These are phyloP conservation scores for Steatocranus sp. DNA, from an alignment of 2,797 vertebrate genomes.

Conservation along the genomic window DNA sequence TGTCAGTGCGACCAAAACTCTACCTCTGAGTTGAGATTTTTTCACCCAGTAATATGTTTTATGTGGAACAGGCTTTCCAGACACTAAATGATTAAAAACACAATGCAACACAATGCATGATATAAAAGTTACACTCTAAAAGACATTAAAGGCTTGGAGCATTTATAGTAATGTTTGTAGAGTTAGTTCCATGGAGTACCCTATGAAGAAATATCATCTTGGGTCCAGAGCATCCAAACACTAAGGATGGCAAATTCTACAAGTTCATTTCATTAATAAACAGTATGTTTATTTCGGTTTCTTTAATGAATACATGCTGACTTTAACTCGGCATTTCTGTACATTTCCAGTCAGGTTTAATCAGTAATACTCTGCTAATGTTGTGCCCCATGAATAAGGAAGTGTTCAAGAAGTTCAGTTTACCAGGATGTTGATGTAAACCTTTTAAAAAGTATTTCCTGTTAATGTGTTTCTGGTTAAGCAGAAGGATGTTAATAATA, in stretches of 20 bases:
- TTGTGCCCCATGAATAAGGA: not conserved
- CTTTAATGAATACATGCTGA: not conserved
- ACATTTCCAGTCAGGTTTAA: not conserved
- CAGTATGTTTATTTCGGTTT: not conserved
- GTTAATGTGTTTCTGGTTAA: not conserved
- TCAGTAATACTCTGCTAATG: not conserved
- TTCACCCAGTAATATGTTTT: not conserved
- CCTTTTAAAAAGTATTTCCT: not conserved
- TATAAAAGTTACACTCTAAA: not conserved
- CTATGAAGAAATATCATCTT: not conserved
- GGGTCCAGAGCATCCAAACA: not conserved
- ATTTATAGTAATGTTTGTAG: not conserved
- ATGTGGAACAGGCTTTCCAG: not conserved
- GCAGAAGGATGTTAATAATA: not conserved
- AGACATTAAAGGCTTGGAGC: not conserved
- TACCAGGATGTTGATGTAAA: not conserved
- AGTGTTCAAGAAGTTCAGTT: not conserved
- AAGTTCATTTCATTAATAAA: not conserved
- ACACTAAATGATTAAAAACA: not conserved
- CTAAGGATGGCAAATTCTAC: not conserved
- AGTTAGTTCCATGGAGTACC: not conserved
- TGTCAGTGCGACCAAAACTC: not conserved
- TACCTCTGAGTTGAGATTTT: not conserved
- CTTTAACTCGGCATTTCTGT: not conserved
- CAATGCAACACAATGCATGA: not conserved